Evolutionary conservation across 2,888 invertebrate species (phyloP).

Genomic region (Ichneumon xanthorius): DNA sequence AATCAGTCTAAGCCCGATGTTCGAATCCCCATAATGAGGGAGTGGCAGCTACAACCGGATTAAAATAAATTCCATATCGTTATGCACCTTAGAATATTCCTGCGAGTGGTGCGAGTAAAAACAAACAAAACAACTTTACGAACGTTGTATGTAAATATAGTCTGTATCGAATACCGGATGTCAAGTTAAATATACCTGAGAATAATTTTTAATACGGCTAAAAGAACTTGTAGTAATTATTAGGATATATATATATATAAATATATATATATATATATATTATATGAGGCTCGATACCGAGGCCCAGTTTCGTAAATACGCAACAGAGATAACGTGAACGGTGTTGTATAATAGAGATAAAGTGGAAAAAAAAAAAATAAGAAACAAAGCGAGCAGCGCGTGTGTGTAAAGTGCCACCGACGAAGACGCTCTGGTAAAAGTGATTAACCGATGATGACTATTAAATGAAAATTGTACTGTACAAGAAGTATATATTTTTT

Average conservation of each 20-base stretch:
- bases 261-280: conserved; percentile 12
- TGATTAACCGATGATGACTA: conserved; percentile 70
- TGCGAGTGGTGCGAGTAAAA: conserved; percentile 32
- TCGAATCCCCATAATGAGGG: neutral
- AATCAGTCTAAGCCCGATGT: neutral
- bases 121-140: conserved; percentile 23
- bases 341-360: conserved; percentile 46
- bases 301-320: conserved; percentile 47
- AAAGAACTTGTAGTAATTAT: conserved; percentile 60
- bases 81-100: conserved; percentile 32
- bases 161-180: conserved; percentile 66
- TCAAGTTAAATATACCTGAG: conserved; percentile 69
- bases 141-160: conserved; percentile 63
- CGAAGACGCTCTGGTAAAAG: conserved; percentile 69
- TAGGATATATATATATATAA: conserved; percentile 52
- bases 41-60: conserved; percentile 34
- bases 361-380: conserved; percentile 41
- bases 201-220: conserved; percentile 68
- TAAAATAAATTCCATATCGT: conserved; percentile 56
- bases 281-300: conserved; percentile 40
- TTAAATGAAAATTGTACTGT: conserved; percentile 74
- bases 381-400: conserved; percentile 48
- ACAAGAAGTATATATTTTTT: conserved; percentile 79
- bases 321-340: conserved; percentile 22
- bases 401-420: conserved; percentile 75